Evolutionary conservation across 2,797 vertebrate genomes (phyloP).

Genomic region (Buphagus erythrorhynchus): DNA sequence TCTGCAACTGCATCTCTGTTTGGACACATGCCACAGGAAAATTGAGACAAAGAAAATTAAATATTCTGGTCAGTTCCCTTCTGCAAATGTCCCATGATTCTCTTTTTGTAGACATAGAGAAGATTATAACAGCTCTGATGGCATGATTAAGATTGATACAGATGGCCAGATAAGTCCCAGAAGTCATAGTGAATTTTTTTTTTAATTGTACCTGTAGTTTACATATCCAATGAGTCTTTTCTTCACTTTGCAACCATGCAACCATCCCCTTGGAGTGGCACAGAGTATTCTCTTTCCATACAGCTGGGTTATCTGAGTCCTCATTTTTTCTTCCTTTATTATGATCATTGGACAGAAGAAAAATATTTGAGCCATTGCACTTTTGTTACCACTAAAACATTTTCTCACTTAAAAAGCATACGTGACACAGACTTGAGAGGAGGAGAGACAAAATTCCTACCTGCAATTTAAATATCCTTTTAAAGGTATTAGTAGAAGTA

Average conservation of each 20-base stretch:
- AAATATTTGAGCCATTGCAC: fast-evolving
- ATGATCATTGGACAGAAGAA: neutral
- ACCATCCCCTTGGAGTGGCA: neutral
- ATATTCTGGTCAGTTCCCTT: neutral
- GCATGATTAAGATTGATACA: neutral
- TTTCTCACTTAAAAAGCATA: neutral
- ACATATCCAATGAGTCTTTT: neutral
- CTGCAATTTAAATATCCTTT: neutral
- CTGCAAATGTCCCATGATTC: neutral
- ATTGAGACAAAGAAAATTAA: neutral
- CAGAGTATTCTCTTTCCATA: neutral
- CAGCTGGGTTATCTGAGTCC: neutral
- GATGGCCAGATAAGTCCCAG: neutral
- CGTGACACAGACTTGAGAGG: neutral
- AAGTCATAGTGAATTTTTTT: neutral
- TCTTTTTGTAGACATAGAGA: neutral
- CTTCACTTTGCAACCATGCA: neutral
- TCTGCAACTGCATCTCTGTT: neutral
- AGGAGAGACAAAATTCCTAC: neutral
- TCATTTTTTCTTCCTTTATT: neutral
- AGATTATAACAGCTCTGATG: neutral
- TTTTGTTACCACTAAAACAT: neutral
- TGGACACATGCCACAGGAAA: neutral
- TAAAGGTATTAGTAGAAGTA: neutral
- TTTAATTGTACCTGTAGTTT: neutral